Evolutionary conservation across 1,140 invertebrate genomes (phyloP), one percentile per base, ranked within the genome.

Genomic region (Amphibalanus amphitrite): DNA sequence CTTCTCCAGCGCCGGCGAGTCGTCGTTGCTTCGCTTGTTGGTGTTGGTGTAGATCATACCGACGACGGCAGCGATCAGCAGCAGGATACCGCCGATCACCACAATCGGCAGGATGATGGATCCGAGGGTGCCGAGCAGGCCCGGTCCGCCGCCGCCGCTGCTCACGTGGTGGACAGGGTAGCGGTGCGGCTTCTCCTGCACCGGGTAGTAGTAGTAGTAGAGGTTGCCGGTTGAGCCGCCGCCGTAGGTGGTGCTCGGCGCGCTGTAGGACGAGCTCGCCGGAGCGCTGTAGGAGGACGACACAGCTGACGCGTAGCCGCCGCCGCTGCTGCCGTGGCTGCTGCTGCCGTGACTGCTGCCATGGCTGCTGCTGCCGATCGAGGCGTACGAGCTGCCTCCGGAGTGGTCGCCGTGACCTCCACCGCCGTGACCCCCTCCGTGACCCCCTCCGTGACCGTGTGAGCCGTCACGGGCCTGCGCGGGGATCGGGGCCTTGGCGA

Each of bases 191-290:
- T 74, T n/a, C n/a, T n/a, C n/a, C n/a, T n/a, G n/a, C n/a, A n/a
- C n/a, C n/a, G n/a, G n/a, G n/a, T n/a, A n/a, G 70, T 75, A 75
- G 71, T 75, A 75, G 73, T 75, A 75, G 70, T 75, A 75, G 69
- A 75, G 74, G 71, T 75, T 75, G 28, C 74, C 74, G 65, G 73
- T 72, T 26, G 72, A 73, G 28, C 74, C 74, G 25, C 71, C 71
- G 17, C 33, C 69, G 71, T 74, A 72, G 29, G 71, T 70, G 20
- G 73, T 64, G 38, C 73, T 72, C 4, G 74, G 74, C 29, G 74
- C 72, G 15, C 72, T 68, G 15, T 73, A 71, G 23, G 74, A 73
- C 33, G 73, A 69, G 15, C 71, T 72, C 26, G 69, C 72, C 25
- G 29, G n/a, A n/a, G n/a, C n/a, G n/a, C n/a, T n/a, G n/a, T n/a